Evolutionary conservation across 1,140 invertebrate species (phyloP), one percentile per base, ranked within the genome.

Genomic region (Choristoneura fumiferana): DNA sequence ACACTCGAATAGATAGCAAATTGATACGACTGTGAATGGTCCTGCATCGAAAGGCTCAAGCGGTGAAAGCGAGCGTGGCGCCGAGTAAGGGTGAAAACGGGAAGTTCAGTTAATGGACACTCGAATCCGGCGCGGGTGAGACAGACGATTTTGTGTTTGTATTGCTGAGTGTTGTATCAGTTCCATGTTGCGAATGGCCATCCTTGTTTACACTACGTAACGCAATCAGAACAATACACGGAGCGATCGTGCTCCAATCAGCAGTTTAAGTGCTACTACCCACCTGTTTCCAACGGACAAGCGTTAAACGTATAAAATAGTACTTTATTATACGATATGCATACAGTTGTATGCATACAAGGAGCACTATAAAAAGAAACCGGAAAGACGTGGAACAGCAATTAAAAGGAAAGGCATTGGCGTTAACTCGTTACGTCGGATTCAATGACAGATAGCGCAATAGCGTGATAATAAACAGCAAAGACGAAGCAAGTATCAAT

Each of bases 21-120:
- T 15, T 9, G 43, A 49, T 49, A 49, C 40, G 9, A n/a, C n/a
- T 49, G 43, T 49, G 43, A 49, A 49, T 33, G 43, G 43, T 49
- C 43, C 22, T 22, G 43, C 22, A 49, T 49, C 22, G 22, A 29
- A 45, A 49, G 43, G 22, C 5, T 45, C 40, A 12, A 43, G 22
- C 29, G 18, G 43, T 13, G 43, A 49, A 49, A 49, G 43, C 12
- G 18, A 40, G 39, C 15, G 15, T 9, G 40, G 17, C 14, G 37
- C 13, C 43, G 18, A 4, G 6, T n/a, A 49, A 33, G 43, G 43
- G 43, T 22, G 43, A 49, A 49, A 49, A 29, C 12, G 43, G 43
- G 43, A 12, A 43, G 8, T 12, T 29, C 43, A 49, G n/a, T 12
- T 18, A 49, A 33, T n/a, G 37, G 12, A 13, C 37, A 39, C 37